Evolutionary conservation across 2,113 vertebrate species (phyloP).

Genomic region (Oenanthe oenanthe): DNA sequence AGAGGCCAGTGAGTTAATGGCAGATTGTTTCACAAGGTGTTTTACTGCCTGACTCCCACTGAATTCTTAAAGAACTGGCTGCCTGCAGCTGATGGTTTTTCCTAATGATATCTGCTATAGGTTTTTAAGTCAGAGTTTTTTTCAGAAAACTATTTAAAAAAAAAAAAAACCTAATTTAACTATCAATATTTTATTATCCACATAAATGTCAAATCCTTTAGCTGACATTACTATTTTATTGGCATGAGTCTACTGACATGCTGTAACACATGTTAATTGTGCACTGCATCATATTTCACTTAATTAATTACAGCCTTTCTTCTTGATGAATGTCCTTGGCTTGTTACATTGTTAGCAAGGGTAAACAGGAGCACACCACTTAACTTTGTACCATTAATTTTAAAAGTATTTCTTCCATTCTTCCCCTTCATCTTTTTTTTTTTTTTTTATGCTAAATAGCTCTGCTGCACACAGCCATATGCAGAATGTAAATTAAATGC

Average conservation of each 20-base stretch:
- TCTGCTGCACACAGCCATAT: not conserved
- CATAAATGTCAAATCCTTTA: not conserved
- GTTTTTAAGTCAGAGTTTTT: not conserved
- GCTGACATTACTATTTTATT: not conserved
- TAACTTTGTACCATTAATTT: not conserved
- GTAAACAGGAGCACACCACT: not conserved
- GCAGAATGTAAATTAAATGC: not conserved
- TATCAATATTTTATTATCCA: not conserved
- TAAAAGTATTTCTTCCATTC: not conserved
- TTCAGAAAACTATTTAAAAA: not conserved
- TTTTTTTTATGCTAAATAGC: not conserved
- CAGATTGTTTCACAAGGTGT: not conserved
- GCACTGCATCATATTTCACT: not conserved
- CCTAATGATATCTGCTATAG: not conserved
- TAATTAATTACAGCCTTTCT: not conserved
- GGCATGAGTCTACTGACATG: not conserved
- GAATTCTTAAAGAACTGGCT: not conserved
- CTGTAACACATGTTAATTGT: conserved; percentile 30
- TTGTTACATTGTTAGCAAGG: not conserved
- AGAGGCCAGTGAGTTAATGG: not conserved
- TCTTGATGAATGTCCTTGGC: conserved; percentile 10
- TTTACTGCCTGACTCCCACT: not conserved
- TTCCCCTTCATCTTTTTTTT: not conserved
- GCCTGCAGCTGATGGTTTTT: not conserved
- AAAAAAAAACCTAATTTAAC: not conserved